These are phyloP conservation scores for Myopa tessellatipennis DNA, from an alignment of 2,888 invertebrate genomes.

Conservation along the genomic window DNA sequence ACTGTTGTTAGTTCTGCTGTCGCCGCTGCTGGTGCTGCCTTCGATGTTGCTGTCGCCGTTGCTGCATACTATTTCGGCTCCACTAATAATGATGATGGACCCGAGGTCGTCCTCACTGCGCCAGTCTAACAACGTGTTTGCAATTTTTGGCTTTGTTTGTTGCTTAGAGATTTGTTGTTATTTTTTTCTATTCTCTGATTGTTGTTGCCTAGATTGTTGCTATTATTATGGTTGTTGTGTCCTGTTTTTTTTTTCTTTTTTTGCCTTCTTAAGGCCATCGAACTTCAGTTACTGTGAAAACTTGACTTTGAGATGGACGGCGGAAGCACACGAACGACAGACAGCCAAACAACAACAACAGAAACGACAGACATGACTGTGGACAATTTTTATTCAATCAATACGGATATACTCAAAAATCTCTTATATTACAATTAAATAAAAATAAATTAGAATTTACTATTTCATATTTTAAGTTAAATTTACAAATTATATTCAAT, in stretches of 20 bases:
- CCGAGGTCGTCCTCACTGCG: constrained; percentile 32
- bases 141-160: constrained; percentile 19
- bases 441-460: neutral
- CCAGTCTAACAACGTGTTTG: constrained; percentile 14
- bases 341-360: neutral
- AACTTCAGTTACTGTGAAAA: neutral
- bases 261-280: neutral
- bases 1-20: neutral
- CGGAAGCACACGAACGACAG: neutral
- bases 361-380: neutral
- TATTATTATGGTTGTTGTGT: neutral
- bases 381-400: neutral
- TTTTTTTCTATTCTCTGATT: neutral
- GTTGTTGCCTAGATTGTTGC: neutral
- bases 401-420: neutral
- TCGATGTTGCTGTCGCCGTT: neutral
- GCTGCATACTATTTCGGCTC: constrained; percentile 32
- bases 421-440: neutral
- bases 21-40: neutral
- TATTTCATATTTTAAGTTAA: neutral
- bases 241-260: neutral
- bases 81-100: constrained; percentile 45
- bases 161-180: constrained; percentile 1
- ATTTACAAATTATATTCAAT: neutral
- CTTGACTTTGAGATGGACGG: too few species aligned